Conservation (phyloP, 2,113 vertebrate species). For the Trichechus manatus region DNA sequence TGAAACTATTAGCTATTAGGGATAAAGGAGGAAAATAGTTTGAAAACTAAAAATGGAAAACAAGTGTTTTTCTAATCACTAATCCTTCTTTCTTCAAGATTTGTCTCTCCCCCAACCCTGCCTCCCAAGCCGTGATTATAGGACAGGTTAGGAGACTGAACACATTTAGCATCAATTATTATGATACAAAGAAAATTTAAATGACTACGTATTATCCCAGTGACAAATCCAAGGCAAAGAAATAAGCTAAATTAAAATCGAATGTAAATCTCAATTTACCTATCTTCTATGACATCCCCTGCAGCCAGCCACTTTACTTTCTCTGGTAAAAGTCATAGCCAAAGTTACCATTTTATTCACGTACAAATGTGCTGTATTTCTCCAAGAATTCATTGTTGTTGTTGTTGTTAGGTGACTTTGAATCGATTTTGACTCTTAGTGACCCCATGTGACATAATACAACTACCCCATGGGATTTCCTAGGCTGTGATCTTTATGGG, state of each 20-base stretch:
- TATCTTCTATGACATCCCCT: not conserved
- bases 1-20: not conserved
- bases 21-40: not conserved
- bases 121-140: not conserved
- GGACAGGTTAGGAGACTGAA: not conserved
- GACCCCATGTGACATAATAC: too few relatives aligned
- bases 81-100: not conserved
- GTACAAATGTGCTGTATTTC: not conserved
- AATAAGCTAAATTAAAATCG: not conserved
- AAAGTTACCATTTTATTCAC: not conserved
- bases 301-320: not conserved
- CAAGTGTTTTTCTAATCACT: not conserved
- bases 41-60: not conserved
- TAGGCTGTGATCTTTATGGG: too few relatives aligned
- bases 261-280: not conserved
- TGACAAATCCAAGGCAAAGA: not conserved
- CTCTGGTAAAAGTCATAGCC: not conserved
- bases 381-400: not conserved
- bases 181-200: not conserved
- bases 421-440: too few relatives aligned
- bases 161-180: not conserved
- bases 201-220: not conserved
- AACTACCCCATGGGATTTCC: too few relatives aligned
- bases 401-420: too few relatives aligned
- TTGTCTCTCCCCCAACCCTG: not conserved